Percentiles rank a stretch among this genome's conserved stretches.
These are phyloP conservation scores for Eurystomus glaucurus DNA, from an alignment of 2,797 vertebrate species.

Conservation along the genomic window DNA sequence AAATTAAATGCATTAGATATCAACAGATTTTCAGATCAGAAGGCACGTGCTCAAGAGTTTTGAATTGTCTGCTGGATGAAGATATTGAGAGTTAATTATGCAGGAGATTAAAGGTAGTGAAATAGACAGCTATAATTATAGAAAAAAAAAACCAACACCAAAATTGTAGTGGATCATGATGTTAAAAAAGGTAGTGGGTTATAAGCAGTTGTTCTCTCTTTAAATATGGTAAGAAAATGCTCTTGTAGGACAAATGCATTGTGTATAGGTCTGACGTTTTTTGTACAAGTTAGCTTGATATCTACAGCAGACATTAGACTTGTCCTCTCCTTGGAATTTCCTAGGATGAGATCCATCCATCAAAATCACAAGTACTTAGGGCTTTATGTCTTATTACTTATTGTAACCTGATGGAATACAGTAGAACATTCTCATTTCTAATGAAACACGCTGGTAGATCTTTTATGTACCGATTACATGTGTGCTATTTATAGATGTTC, in stretches of 20 bases:
- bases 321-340: not conserved
- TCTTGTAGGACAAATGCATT: not conserved
- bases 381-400: not conserved
- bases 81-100: constrained; percentile 50
- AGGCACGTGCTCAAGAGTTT: constrained; percentile 4
- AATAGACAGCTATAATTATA: not conserved
- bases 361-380: not conserved
- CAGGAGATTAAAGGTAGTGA: constrained; percentile 53
- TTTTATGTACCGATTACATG: not conserved
- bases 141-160: not conserved
- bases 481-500: not conserved
- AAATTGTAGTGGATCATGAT: not conserved
- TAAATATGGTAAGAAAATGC: not conserved
- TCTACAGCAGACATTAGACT: not conserved
- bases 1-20: constrained; percentile 54
- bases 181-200: not conserved
- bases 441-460: not conserved
- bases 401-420: not conserved
- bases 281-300: not conserved
- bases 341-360: not conserved
- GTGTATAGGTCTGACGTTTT: not conserved
- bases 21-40: constrained; percentile 50
- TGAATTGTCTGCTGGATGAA: constrained; percentile 42
- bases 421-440: not conserved
- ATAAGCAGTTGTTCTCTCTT: not conserved